phyloP scores from a whole-genome alignment of 2,113 vertebrate genomes.

The Taxidea taxus region DNA sequence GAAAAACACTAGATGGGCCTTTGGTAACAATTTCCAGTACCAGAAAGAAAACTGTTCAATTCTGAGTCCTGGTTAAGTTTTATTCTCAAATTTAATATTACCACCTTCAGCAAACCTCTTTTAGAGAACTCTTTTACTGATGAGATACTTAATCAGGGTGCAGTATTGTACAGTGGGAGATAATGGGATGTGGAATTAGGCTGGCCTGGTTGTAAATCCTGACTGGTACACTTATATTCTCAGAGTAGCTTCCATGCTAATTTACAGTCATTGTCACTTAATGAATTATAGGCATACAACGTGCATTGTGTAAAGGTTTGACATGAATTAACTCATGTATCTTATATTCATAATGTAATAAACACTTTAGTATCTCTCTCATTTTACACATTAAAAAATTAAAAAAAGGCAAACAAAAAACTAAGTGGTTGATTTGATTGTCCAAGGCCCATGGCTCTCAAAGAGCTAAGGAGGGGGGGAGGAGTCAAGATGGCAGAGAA shows the following conservation, averaged over 20 bases:
- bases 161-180: not conserved
- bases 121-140: not conserved
- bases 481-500: too few relatives aligned
- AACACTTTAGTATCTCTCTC: not conserved
- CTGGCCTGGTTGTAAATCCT: not conserved
- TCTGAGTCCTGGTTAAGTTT: conserved; percentile 68
- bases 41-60: conserved; percentile 76
- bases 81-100: conserved; percentile 40
- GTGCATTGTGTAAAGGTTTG: not conserved
- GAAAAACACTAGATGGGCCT: conserved; percentile 78
- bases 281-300: not conserved
- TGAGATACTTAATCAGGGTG: not conserved
- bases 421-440: not conserved
- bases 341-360: not conserved
- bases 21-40: conserved; percentile 81
- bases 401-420: not conserved
- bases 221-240: not conserved
- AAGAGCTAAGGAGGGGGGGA: too few relatives aligned
- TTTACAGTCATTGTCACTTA: not conserved
- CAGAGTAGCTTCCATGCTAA: not conserved
- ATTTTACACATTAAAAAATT: not conserved
- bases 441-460: not conserved
- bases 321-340: not conserved
- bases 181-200: not conserved
- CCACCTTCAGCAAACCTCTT: not conserved